Conservation (phyloP, 2,888 invertebrate species). For the Lampropteryx suffumata region DNA sequence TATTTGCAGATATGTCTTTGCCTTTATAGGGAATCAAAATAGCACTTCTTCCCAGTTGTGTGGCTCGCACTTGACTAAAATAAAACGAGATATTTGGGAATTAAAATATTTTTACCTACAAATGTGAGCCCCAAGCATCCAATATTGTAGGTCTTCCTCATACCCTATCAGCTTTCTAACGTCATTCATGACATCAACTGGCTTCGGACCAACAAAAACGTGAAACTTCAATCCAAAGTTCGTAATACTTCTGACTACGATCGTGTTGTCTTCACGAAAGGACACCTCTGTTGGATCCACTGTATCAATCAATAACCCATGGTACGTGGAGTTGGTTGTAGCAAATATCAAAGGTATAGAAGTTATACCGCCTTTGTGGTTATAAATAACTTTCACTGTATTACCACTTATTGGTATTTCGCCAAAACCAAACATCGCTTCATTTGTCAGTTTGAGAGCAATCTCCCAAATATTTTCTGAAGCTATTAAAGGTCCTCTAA, state of each 20-base stretch:
- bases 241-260: slow-evolving; percentile 81
- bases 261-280: slow-evolving; percentile 75
- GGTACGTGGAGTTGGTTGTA: slow-evolving; percentile 74
- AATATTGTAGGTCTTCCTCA: slow-evolving; percentile 58
- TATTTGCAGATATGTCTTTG: too few relatives aligned
- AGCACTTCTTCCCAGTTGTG: too few relatives aligned
- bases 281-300: slow-evolving; percentile 80
- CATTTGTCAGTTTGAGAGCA: slow-evolving; percentile 77
- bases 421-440: slow-evolving; percentile 82
- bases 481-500: slow-evolving; percentile 82
- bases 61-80: too few relatives aligned
- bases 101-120: slow-evolving; percentile 63
- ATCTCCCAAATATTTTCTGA: slow-evolving; percentile 85
- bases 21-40: too few relatives aligned
- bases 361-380: slow-evolving; percentile 64
- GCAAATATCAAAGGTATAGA: slow-evolving; percentile 80
- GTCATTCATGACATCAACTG: slow-evolving; percentile 66
- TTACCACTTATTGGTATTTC: slow-evolving; percentile 64
- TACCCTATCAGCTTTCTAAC: slow-evolving; percentile 52
- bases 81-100: too few relatives aligned
- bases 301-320: slow-evolving; percentile 80
- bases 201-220: slow-evolving; percentile 67
- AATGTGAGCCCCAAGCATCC: slow-evolving; percentile 74
- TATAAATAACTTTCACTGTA: slow-evolving; percentile 71
- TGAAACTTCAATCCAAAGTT: slow-evolving; percentile 64